Conservation (phyloP, 1,140 invertebrate species). For the Bombus difficillimus region DNA sequence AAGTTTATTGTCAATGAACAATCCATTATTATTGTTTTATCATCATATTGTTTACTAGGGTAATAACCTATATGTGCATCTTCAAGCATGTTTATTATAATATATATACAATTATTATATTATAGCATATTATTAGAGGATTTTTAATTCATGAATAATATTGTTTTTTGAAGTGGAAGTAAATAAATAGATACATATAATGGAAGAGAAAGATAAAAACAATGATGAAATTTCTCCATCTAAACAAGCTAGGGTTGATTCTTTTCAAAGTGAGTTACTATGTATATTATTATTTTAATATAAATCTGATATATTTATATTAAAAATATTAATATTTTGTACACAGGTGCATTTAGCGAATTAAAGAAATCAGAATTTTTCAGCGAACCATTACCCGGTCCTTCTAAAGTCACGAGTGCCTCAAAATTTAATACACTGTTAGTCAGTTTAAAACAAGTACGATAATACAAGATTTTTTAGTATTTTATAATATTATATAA, state of each 20-base stretch:
- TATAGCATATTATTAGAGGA: not conserved
- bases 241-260: constrained; percentile 60
- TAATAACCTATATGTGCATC: not conserved
- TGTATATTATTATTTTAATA: not conserved
- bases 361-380: constrained; percentile 77
- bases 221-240: constrained; percentile 50
- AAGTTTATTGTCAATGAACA: not conserved
- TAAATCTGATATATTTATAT: not conserved
- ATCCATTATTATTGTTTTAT: not conserved
- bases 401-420: constrained; percentile 50
- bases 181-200: constrained; percentile 13
- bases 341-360: constrained; percentile 70
- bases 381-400: constrained; percentile 63
- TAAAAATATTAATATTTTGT: constrained; percentile 30
- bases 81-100: not conserved
- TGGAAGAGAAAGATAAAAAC: constrained; percentile 21
- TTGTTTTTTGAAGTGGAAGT: not conserved
- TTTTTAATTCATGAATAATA: not conserved
- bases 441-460: constrained; percentile 87
- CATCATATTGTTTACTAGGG: not conserved
- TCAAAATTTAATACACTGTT: constrained; percentile 81
- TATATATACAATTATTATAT: not conserved
- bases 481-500: not conserved
- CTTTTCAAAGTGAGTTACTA: constrained; percentile 51
- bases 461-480: not conserved